Percentiles rank a stretch among this genome's conserved stretches.
These are phyloP conservation scores for Ectemnius lituratus DNA, from an alignment of 2,888 invertebrate genomes.

Conservation along the genomic window DNA sequence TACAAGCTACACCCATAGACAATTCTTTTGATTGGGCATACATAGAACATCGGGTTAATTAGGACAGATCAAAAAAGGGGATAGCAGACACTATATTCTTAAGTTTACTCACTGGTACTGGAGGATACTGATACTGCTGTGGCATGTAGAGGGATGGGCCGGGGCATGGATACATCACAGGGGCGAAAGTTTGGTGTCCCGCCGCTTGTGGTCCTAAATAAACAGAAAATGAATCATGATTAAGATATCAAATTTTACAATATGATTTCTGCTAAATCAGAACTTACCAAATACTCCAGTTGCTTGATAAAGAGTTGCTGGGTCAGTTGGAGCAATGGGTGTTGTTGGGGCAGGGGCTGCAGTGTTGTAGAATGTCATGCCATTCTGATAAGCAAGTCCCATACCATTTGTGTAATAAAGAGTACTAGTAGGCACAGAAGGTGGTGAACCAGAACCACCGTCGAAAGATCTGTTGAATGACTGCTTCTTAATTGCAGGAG, in stretches of 20 bases:
- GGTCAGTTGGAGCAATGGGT: conserved; percentile 73
- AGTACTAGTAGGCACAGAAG: conserved; percentile 79
- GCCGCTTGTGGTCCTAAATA: conserved; percentile 73
- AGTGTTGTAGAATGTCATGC: conserved; percentile 77
- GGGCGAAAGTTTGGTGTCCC: conserved; percentile 75
- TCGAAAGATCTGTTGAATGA: conserved; percentile 80
- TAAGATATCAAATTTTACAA: conserved; percentile 55
- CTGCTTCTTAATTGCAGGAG: conserved; percentile 92
- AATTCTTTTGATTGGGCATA: conserved; percentile 46
- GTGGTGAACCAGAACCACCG: conserved; percentile 79
- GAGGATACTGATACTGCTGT: conserved; percentile 77
- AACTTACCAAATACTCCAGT: conserved; percentile 74
- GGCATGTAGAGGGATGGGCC: conserved; percentile 77
- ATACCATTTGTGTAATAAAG: conserved; percentile 79
- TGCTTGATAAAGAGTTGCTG: conserved; percentile 74
- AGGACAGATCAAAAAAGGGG: conserved; percentile 34
- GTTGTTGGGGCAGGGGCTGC: conserved; percentile 73
- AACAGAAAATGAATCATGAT: not conserved
- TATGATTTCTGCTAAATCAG: not conserved
- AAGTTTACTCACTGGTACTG: conserved; percentile 74
- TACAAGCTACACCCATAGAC: conserved; percentile 53
- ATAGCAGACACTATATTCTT: not conserved
- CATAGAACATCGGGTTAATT: conserved; percentile 37
- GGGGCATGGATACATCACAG: conserved; percentile 76
- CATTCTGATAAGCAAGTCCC: conserved; percentile 77